Evolutionary conservation across 2,888 invertebrate genomes (phyloP).

Genomic region (Lydus trimaculatus): DNA sequence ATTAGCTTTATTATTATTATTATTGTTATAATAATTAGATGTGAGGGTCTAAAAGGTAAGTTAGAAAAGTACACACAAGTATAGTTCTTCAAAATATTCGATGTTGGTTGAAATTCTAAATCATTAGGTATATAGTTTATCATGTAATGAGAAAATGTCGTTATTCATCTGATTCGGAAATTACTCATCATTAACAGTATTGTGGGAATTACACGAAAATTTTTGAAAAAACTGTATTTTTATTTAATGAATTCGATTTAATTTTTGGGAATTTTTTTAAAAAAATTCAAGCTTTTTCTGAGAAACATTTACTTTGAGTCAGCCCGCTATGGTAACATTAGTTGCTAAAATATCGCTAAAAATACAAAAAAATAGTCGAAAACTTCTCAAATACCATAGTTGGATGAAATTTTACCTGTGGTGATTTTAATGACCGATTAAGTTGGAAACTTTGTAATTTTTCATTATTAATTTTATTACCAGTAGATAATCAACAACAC

Average conservation of each 20-base stretch:
- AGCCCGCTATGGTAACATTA: not conserved
- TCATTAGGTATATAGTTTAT: no score
- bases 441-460: not conserved
- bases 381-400: not conserved
- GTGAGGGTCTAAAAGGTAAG: not conserved
- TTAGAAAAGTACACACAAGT: not conserved
- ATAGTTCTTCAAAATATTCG: not conserved
- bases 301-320: not conserved
- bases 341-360: not conserved
- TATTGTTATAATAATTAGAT: not conserved
- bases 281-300: not conserved
- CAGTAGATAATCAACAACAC: not conserved
- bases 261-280: no score
- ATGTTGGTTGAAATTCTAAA: no score
- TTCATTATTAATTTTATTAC: not conserved
- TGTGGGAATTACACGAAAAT: no score
- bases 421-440: no score
- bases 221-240: no score
- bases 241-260: not conserved
- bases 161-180: no score
- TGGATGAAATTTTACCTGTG: not conserved
- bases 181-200: no score
- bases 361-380: not conserved
- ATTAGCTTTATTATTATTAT: not conserved
- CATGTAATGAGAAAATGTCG: no score